Percentiles rank a stretch among this genome's conserved stretches.
Evolutionary conservation across 2,797 vertebrate genomes (phyloP).

Genomic region (Ara ararauna): DNA sequence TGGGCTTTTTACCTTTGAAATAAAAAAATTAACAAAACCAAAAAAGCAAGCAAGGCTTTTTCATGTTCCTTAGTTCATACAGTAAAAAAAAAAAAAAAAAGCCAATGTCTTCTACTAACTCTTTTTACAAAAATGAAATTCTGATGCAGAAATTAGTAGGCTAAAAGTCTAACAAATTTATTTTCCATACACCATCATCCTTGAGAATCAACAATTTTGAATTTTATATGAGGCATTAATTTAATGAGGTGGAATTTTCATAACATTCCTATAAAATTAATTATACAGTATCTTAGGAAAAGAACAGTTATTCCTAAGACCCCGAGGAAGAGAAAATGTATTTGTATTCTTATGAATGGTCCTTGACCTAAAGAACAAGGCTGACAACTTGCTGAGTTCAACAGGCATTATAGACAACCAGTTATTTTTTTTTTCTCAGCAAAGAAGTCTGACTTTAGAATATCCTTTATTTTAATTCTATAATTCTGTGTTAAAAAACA

Average conservation of each 20-base stretch:
- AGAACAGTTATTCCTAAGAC: not conserved
- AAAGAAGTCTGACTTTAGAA: not conserved
- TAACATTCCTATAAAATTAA: not conserved
- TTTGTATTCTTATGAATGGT: not conserved
- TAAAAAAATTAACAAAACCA: not conserved
- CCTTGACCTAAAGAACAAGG: not conserved
- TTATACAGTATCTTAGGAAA: not conserved
- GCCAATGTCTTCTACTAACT: not conserved
- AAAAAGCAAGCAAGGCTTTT: not conserved
- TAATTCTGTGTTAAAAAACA: not conserved
- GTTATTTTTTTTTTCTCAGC: not conserved
- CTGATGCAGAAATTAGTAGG: not conserved
- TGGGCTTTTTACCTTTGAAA: slow-evolving; percentile 39
- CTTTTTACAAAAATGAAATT: not conserved
- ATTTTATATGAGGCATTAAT: not conserved
- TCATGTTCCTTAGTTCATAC: slow-evolving; percentile 6
- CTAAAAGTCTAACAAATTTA: not conserved
- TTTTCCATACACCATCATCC: not conserved
- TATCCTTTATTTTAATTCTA: not conserved
- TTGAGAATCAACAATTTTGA: not conserved
- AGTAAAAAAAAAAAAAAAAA: not conserved
- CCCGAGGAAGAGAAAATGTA: not conserved
- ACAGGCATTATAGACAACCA: not conserved
- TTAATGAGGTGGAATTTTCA: not conserved
- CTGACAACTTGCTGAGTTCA: not conserved